phyloP scores from a whole-genome alignment of 2,113 vertebrate genomes.

The Leptodactylus fuscus region DNA sequence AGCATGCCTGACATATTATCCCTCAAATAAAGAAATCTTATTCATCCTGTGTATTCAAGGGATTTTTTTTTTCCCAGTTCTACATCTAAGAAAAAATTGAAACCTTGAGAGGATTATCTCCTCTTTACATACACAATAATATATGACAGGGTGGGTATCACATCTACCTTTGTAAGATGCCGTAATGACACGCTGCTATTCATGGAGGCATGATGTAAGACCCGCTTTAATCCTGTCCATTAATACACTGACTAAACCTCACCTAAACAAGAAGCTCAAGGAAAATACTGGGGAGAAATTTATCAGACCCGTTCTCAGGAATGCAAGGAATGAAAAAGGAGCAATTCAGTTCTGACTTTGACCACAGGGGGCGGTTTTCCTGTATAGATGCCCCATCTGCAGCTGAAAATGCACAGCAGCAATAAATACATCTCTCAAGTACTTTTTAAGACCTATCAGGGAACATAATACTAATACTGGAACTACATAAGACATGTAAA shows the following conservation, averaged over 20 bases:
- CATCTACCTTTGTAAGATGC: not conserved
- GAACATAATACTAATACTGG: too few species aligned
- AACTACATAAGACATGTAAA: too few species aligned
- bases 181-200: not conserved
- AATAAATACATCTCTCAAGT: too few species aligned
- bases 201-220: not conserved
- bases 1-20: not conserved
- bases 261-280: too few species aligned
- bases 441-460: too few species aligned
- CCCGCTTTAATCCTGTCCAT: not conserved
- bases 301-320: too few species aligned
- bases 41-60: not conserved
- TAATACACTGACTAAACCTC: not conserved
- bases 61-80: not conserved
- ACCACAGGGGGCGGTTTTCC: too few species aligned
- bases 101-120: not conserved
- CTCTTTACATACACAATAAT: not conserved
- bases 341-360: too few species aligned
- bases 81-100: not conserved
- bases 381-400: too few species aligned
- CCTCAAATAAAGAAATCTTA: not conserved
- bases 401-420: too few species aligned
- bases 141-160: not conserved
- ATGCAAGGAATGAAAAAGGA: too few species aligned
- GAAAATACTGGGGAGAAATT: too few species aligned